Base-by-base conservation (phyloP, 2,888 invertebrate species). In the Stenotaenia linearis region DNA sequence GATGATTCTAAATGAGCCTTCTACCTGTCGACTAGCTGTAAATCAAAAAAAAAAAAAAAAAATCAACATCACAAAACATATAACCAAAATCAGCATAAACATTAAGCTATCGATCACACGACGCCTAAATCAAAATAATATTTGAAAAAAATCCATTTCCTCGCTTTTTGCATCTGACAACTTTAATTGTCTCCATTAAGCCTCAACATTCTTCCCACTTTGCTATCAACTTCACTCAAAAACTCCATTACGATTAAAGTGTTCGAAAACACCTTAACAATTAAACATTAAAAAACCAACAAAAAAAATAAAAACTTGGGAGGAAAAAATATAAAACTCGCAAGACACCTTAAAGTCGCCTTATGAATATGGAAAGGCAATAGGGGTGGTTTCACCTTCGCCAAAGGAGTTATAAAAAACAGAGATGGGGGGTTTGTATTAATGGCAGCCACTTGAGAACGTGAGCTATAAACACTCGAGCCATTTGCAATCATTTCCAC, bases 1-100 rank as follows among this genome's bases (percentile, higher is more conserved):
- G 50, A 82, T 83, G 75, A 84, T 83, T 78, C 82, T 81, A 80
- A 84, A 84, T 37, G 83, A 83, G 7, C 84, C 84, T 37, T 81
- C 82, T 18, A 84, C 82, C 25, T 40, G n/a, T 40, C 45, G 77
- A 45, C 40, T 77, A 28, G 40, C 77, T 77, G 40, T n/a, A n/a
- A n/a, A n/a, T n/a, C 21, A 77, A 37, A 40, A 37, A 45, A 40
- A 77, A 77, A 45, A 40, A 77, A 40, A 77, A 77, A 75, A 28
- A 25, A 75, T 30, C 32, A 32, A 75, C 28, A 9, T 32, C 12
- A 32, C n/a, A 75, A 75, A 30, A 10, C 30, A 18, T 12, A 32
- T 25, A 9, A 23, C 23, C 7, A 23, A 9, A 61, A 23, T 15
- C 12, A 61, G 9, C 1, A 21, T 9, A 37, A 12, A 37, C 45